Evolutionary conservation across 2,113 vertebrate genomes (phyloP).

Genomic region (Grammomys dolichurus): DNA sequence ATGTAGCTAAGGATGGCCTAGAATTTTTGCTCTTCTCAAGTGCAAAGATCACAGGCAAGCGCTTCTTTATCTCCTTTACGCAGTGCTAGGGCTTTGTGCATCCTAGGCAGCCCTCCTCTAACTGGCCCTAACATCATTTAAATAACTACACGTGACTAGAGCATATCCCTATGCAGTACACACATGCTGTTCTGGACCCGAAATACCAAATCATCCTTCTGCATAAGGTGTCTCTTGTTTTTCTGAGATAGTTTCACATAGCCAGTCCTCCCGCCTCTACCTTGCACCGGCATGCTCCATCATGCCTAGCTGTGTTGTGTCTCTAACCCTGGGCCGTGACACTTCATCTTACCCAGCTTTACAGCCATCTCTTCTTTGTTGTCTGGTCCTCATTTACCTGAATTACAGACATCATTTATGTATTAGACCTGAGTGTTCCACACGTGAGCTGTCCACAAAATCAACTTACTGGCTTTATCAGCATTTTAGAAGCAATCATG

Average conservation of each 20-base stretch:
- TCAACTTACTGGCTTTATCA: background rate
- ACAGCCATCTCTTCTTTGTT: conserved; percentile 1
- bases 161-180: background rate
- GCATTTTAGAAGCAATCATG: conserved; percentile 17
- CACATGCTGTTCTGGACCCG: background rate
- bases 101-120: background rate
- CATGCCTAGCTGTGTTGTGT: background rate
- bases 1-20: background rate
- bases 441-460: background rate
- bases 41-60: background rate
- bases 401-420: background rate
- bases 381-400: conserved; percentile 3
- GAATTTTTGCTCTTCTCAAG: background rate
- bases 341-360: background rate
- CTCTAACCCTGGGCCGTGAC: background rate
- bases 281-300: background rate
- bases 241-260: background rate
- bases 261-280: background rate
- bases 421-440: conserved; percentile 10
- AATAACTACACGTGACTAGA: background rate
- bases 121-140: background rate
- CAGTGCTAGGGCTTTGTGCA: background rate
- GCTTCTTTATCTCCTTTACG: background rate
- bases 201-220: background rate
- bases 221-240: background rate